phyloP scores from a whole-genome alignment of 1,140 invertebrate species.

The Dreissena polymorpha region DNA sequence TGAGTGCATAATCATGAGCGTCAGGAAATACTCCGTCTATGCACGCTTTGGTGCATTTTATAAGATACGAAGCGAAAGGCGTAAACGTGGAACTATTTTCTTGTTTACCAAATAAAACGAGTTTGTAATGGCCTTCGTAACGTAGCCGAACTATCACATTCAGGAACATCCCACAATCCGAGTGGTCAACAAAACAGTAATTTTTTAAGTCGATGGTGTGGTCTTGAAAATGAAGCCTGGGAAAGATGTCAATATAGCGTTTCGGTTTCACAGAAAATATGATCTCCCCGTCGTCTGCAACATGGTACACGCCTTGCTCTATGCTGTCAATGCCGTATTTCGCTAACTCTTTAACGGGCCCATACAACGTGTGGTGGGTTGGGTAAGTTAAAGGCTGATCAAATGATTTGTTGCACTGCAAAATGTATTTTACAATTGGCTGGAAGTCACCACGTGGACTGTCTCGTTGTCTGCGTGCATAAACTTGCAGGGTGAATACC shows the following conservation, averaged over 20 bases:
- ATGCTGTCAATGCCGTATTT: conserved; percentile 13
- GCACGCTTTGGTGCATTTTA: conserved; percentile 29
- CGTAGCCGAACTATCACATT: conserved; percentile 16
- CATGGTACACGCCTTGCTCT: background rate
- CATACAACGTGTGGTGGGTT: conserved; percentile 28
- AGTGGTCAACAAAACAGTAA: conserved; percentile 39
- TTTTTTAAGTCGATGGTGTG: conserved; percentile 30
- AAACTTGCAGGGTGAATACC: conserved; percentile 26
- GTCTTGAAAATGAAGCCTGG: conserved; percentile 15
- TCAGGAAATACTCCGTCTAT: conserved; percentile 28
- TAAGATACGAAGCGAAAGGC: conserved; percentile 27
- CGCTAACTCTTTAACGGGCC: conserved; percentile 8
- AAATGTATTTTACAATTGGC: conserved; percentile 37
- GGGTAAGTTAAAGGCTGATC: conserved; percentile 22
- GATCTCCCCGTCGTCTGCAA: conserved; percentile 33
- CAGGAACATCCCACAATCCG: conserved; percentile 12
- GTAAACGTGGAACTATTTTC: conserved; percentile 12
- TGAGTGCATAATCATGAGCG: conserved; percentile 17
- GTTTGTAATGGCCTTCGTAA: conserved; percentile 41
- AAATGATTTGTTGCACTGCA: conserved; percentile 24
- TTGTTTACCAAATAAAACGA: conserved; percentile 10
- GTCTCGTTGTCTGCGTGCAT: conserved; percentile 25
- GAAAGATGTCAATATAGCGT: conserved; percentile 22
- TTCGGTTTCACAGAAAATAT: conserved; percentile 16
- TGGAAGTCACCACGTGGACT: conserved; percentile 8